These are phyloP conservation scores for Scartelaos histophorus DNA, from an alignment of 2,113 vertebrate genomes.

Conservation along the genomic window DNA sequence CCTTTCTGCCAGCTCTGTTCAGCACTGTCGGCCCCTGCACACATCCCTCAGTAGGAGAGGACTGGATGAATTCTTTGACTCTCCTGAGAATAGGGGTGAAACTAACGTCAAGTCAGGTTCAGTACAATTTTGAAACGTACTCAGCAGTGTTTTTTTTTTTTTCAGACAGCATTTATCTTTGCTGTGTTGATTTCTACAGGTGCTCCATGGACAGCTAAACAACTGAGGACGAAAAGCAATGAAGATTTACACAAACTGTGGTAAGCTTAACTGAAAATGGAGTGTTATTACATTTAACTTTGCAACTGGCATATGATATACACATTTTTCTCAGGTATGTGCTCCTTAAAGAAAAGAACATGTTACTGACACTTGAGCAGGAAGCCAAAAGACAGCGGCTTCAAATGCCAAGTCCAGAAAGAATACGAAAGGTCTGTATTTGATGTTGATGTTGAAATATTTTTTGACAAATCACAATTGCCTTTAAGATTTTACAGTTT, in stretches of 20 bases:
- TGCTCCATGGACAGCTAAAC: constrained; percentile 88
- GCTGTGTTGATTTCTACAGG: constrained; percentile 66
- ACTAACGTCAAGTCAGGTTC: constrained; percentile 85
- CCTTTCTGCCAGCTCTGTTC: constrained; percentile 14
- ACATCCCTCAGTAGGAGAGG: constrained; percentile 78
- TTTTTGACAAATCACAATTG: not conserved
- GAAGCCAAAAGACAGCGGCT: constrained; percentile 85
- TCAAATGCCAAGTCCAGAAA: constrained; percentile 92
- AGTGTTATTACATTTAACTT: not conserved
- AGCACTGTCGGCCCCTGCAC: constrained; percentile 76
- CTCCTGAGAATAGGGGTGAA: constrained; percentile 91
- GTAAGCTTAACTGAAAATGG: constrained; percentile 66
- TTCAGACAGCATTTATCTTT: not conserved
- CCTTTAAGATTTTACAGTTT: not conserved
- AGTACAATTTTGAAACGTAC: not conserved
- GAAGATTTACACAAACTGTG: constrained; percentile 97
- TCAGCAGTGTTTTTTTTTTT: not conserved
- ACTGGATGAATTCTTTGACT: constrained; percentile 93
- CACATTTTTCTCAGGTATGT: constrained; percentile 84
- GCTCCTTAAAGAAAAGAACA: constrained; percentile 94
- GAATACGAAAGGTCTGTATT: constrained; percentile 78
- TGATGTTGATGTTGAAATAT: not conserved
- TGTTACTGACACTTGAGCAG: constrained; percentile 92
- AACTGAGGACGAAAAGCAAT: constrained; percentile 89
- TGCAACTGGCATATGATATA: not conserved